Evolutionary conservation across 2,888 invertebrate species (phyloP).

Genomic region (Dromius quadrimaculatus): DNA sequence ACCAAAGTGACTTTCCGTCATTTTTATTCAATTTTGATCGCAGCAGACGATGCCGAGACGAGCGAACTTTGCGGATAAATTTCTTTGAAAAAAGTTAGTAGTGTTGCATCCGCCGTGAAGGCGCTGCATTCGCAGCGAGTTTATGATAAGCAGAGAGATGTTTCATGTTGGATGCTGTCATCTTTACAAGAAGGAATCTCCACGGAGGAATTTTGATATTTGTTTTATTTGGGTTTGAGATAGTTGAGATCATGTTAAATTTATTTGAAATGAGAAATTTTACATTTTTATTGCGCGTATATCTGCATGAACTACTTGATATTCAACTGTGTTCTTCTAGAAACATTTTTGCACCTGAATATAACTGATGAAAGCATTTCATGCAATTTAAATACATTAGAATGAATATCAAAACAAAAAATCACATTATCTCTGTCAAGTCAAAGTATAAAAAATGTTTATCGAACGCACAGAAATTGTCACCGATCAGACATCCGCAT

Average conservation of each 20-base stretch:
- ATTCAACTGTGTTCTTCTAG: no score
- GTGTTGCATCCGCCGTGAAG: neutral
- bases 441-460: conserved; percentile 49
- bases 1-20: conserved; percentile 36
- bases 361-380: no score
- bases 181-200: neutral
- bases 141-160: conserved; percentile 1
- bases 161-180: conserved; percentile 8
- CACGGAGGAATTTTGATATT: neutral
- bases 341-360: no score
- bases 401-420: no score
- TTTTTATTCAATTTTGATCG: conserved; percentile 48
- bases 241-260: neutral
- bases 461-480: conserved; percentile 47
- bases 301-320: no score
- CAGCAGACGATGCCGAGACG: conserved; percentile 11
- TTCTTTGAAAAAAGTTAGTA: conserved; percentile 38
- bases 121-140: neutral
- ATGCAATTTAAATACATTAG: no score
- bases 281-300: no score
- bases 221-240: neutral
- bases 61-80: conserved; percentile 31
- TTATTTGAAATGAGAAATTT: no score
- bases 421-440: conserved; percentile 44
- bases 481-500: conserved; percentile 40